Percentiles rank a stretch among this genome's conserved stretches.
Evolutionary conservation across 2,888 invertebrate species (phyloP).

Genomic region (Aproaerema taeniolella): DNA sequence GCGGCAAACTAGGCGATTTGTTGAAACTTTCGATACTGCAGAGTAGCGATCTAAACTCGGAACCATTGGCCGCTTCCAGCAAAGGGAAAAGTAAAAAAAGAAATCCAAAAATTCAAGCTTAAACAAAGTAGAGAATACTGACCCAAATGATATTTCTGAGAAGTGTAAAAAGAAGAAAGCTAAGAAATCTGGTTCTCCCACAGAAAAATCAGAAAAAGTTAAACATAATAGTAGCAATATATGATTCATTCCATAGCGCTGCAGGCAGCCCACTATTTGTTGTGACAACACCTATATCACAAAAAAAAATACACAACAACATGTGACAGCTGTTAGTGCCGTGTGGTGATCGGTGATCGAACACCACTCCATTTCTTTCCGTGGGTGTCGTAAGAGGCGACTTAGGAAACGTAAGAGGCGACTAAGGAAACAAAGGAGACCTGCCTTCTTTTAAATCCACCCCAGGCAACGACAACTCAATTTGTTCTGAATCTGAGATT

Average conservation of each 20-base stretch:
- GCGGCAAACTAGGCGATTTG: constrained; percentile 35
- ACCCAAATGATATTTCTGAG: constrained; percentile 29
- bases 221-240: constrained; percentile 32
- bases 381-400: no score
- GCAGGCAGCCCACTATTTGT: constrained; percentile 44
- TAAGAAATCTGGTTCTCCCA: constrained; percentile 25
- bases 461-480: no score
- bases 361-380: no score
- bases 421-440: no score
- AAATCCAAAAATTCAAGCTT: constrained; percentile 29
- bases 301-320: constrained; percentile 10
- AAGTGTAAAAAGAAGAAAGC: constrained; percentile 31
- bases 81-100: constrained; percentile 27
- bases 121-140: constrained; percentile 15
- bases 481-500: no score
- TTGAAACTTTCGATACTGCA: constrained; percentile 22
- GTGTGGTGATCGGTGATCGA: no score
- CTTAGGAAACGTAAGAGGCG: no score
- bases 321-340: no score
- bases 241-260: constrained; percentile 62
- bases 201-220: constrained; percentile 20
- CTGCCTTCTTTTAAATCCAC: no score
- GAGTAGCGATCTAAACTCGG: no score
- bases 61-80: no score
- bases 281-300: neutral